Percentiles rank a stretch among this genome's conserved stretches.
Conservation (phyloP, 2,113 vertebrate genomes). For the Microtus oregoni region DNA sequence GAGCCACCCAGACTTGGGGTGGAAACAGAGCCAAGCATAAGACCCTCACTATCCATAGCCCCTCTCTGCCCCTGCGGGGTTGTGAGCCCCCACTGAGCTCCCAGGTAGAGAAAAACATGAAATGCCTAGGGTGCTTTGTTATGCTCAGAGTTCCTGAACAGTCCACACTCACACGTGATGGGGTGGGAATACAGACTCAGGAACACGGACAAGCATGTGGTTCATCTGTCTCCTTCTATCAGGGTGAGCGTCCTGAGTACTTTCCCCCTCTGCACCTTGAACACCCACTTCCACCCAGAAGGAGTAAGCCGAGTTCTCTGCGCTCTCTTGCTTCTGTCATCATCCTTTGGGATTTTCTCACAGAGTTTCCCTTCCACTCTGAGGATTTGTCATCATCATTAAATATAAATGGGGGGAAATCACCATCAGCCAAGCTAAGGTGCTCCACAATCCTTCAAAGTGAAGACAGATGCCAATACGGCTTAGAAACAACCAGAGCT, state of each 20-base stretch:
- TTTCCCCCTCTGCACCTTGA: neutral
- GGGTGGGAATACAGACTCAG: neutral
- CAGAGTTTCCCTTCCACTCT: neutral
- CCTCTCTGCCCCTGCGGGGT: neutral
- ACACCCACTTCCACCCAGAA: neutral
- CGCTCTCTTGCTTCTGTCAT: neutral
- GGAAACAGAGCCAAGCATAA: neutral
- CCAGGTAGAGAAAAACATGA: too few species aligned
- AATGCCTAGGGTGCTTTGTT: neutral
- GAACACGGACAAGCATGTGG: fast-evolving
- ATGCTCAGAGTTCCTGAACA: neutral
- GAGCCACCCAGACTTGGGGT: neutral
- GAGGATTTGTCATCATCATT: neutral
- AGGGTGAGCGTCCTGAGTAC: too few species aligned
- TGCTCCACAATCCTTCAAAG: neutral
- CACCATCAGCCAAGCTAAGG: neutral
- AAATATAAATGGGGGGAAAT: neutral
- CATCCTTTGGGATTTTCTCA: neutral
- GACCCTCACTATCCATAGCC: too few species aligned
- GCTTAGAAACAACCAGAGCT: neutral
- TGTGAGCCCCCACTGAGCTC: too few species aligned
- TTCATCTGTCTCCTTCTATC: neutral
- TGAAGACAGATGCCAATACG: neutral
- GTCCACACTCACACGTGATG: neutral
- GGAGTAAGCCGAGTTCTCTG: neutral